phyloP scores from a whole-genome alignment of 1,140 invertebrate species.

The Myzus persicae region DNA sequence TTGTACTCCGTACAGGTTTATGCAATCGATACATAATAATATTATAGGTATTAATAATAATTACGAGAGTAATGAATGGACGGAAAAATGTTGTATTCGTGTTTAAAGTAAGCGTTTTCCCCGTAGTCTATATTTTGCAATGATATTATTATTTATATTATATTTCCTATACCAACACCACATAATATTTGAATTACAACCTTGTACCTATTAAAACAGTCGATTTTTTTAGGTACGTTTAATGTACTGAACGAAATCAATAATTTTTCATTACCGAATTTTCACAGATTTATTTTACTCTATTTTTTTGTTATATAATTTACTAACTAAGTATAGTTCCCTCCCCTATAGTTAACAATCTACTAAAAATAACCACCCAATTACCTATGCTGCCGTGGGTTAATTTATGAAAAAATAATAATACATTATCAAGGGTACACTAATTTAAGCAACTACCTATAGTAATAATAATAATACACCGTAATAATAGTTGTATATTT shows the following conservation, averaged over 20 bases:
- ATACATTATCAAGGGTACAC: background rate
- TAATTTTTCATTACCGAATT: background rate
- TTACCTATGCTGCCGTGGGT: too few relatives aligned
- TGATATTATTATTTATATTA: background rate
- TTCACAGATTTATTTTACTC: background rate
- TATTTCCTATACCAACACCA: background rate
- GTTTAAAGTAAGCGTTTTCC: background rate
- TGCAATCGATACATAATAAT: background rate
- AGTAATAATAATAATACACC: background rate
- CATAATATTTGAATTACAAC: background rate
- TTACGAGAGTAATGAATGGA: background rate
- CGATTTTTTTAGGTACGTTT: background rate
- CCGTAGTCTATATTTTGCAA: background rate
- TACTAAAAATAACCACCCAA: too few relatives aligned
- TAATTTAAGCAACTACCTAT: background rate
- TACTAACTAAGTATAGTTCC: background rate
- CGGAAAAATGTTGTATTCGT: background rate
- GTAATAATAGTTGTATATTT: background rate
- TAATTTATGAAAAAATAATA: too few relatives aligned
- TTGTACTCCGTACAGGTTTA: background rate
- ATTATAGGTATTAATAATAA: background rate
- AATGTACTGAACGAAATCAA: background rate
- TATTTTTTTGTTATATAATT: background rate
- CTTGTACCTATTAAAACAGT: background rate
- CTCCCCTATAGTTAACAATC: too few relatives aligned